Evolutionary conservation across 1,140 invertebrate species (phyloP), one percentile per base, ranked within the genome.

Genomic region (Lineus longissimus): DNA sequence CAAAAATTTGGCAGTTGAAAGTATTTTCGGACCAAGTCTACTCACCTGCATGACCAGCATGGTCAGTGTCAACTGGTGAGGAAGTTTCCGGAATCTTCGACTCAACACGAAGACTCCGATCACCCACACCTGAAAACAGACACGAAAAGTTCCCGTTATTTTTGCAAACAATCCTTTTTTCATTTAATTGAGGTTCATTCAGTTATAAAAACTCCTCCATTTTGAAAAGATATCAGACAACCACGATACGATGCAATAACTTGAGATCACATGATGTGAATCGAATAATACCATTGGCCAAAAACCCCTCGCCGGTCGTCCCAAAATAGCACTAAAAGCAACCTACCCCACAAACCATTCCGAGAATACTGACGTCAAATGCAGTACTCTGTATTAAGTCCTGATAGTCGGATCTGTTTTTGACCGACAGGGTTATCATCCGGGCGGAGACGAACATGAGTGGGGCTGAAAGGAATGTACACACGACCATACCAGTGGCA

Each of bases 401-500:
- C 22, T 61, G 86, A 84, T 6, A 91, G 83, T 80, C 91, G 86
- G 71, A 63, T 61, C 61, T 65, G 77, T 87, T 58, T 87, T 89
- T 67, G 29, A 77, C 69, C 25, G 63, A 27, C 29, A 81, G 59
- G 9, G 75, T 70, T 63, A 95, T 91, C 86, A 97, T 90, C 84
- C 93, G 93, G 6, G 94, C 94, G 0, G 94, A 96, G 40, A 96
- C 86, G 77, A 95, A 95, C 90, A 97, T 97, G 45, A 97, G 82
- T 0, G 94, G 95, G 0, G 92, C 94, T 13, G 93, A 94, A 36
- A 97, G 80, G 76, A 97, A 93, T 0, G 94, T 97, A 66, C 93
- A 94, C 2, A 91, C 88, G 2, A 97, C 93, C 89, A 97, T 92
- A 45, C 91, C 89, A 63, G 89, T 90, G 1, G 94, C 93, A 78